phyloP scores from a whole-genome alignment of 37 sponge, comb jelly and placozoan genomes.

The Geodia barretti region DNA sequence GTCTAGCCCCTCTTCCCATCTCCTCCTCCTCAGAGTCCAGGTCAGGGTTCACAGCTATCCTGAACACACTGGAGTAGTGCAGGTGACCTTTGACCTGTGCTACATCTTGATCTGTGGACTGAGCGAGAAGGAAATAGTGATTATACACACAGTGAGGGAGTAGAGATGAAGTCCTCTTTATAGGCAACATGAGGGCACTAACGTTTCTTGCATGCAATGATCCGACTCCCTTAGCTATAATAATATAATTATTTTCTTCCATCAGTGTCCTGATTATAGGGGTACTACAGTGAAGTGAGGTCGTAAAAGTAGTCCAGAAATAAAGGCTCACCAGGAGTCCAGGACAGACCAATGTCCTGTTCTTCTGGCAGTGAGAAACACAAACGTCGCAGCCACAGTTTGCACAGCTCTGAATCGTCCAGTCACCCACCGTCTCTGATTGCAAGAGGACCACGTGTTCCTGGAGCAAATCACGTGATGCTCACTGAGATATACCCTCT shows the following conservation, averaged over 20 bases:
- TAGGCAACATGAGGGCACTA: too few species aligned
- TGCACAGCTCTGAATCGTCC: constrained; percentile 47
- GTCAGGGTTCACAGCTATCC: constrained; percentile 4
- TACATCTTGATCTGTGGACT: constrained; percentile 1
- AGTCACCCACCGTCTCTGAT: constrained; percentile 24
- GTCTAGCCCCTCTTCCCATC: constrained; percentile 2
- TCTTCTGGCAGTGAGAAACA: constrained; percentile 27
- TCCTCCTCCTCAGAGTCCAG: constrained; percentile 5
- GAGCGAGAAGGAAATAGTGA: neutral
- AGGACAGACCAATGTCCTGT: constrained; percentile 17
- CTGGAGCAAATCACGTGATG: too few species aligned
- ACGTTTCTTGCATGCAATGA: too few species aligned
- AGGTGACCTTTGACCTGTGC: neutral
- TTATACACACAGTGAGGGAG: neutral
- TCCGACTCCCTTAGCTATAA: too few species aligned
- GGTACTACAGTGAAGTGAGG: too few species aligned
- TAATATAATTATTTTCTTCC: too few species aligned
- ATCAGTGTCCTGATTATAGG: too few species aligned
- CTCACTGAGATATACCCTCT: too few species aligned
- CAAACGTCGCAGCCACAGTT: constrained; percentile 68
- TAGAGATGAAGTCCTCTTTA: neutral
- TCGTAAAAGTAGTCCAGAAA: too few species aligned
- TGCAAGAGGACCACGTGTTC: constrained; percentile 30
- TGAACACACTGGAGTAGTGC: constrained; percentile 57
- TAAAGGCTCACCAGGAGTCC: constrained; percentile 32